Conservation (phyloP, 2,113 vertebrate species). For the Porphyrio hochstetteri region DNA sequence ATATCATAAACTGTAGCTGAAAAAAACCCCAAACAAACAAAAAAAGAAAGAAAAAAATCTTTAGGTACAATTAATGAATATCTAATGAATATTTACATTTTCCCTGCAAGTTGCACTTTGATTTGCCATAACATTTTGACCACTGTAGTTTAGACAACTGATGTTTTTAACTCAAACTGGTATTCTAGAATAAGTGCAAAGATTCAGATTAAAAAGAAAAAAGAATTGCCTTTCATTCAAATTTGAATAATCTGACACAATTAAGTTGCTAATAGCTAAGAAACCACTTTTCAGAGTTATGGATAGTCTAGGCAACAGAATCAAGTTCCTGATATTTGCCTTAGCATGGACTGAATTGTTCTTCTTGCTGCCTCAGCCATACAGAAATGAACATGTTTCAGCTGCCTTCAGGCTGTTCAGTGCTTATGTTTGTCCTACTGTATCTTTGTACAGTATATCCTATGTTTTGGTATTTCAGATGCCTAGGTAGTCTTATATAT, state of each 20-base stretch:
- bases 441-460: not conserved
- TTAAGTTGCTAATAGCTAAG: not conserved
- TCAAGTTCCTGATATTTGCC: not conserved
- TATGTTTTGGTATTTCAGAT: not conserved
- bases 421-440: not conserved
- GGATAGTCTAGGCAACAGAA: not conserved
- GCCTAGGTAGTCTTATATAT: not conserved
- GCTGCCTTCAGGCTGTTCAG: not conserved
- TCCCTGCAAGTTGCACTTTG: not conserved
- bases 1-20: accelerated
- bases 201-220: not conserved
- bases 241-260: not conserved
- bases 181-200: not conserved
- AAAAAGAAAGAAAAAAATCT: accelerated
- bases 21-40: too few species aligned
- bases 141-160: not conserved
- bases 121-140: not conserved
- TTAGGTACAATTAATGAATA: not conserved
- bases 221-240: not conserved
- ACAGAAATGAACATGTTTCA: not conserved
- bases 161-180: not conserved
- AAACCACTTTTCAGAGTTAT: not conserved
- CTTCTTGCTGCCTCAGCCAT: not conserved
- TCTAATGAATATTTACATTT: not conserved
- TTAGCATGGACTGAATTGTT: not conserved